A percentile compares a stretch with the other conserved stretches of the same genome.
phyloP scores from a whole-genome alignment of 2,113 vertebrate species.

The Neolamprologus hecqui region DNA sequence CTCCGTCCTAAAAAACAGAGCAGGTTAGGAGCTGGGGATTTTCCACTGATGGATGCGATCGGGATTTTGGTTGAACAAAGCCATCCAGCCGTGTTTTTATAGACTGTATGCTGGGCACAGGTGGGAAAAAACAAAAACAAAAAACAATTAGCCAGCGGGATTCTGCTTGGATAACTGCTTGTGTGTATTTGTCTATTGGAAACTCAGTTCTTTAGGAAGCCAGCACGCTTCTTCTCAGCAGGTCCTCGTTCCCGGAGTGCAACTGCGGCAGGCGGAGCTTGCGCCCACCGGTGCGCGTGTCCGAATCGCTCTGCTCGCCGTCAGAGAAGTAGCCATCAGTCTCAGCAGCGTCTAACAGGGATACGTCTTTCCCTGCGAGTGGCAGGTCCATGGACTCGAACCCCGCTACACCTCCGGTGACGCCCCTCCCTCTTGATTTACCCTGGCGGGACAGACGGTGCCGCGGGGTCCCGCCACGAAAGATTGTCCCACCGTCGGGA shows the following conservation, averaged over 20 bases:
- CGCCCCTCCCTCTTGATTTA: constrained; percentile 67
- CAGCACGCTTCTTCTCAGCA: constrained; percentile 88
- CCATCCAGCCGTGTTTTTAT: constrained; percentile 20
- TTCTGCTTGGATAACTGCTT: constrained; percentile 29
- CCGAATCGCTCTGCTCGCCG: constrained; percentile 86
- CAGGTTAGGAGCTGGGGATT: constrained; percentile 27
- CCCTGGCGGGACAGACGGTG: constrained; percentile 78
- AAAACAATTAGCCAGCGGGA: constrained; percentile 66
- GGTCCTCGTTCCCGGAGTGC: constrained; percentile 83
- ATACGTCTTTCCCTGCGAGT: constrained; percentile 60
- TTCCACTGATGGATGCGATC: constrained; percentile 14
- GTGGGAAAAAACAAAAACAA: constrained; percentile 8
- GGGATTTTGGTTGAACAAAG: constrained; percentile 54
- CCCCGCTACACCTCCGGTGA: not conserved
- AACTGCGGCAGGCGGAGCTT: constrained; percentile 75
- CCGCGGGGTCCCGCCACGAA: constrained; percentile 61
- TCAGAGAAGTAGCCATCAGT: constrained; percentile 91
- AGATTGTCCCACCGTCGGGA: constrained; percentile 61
- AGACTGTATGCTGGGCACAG: constrained; percentile 32
- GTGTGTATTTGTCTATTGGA: not conserved
- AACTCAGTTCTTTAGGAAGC: constrained; percentile 77
- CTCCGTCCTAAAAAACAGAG: constrained; percentile 8
- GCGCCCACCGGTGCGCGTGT: constrained; percentile 67
- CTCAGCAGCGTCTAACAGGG: constrained; percentile 76
- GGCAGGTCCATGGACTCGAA: not conserved